Base-by-base conservation (phyloP, 2,113 vertebrate species). In the Aegithalos caudatus region DNA sequence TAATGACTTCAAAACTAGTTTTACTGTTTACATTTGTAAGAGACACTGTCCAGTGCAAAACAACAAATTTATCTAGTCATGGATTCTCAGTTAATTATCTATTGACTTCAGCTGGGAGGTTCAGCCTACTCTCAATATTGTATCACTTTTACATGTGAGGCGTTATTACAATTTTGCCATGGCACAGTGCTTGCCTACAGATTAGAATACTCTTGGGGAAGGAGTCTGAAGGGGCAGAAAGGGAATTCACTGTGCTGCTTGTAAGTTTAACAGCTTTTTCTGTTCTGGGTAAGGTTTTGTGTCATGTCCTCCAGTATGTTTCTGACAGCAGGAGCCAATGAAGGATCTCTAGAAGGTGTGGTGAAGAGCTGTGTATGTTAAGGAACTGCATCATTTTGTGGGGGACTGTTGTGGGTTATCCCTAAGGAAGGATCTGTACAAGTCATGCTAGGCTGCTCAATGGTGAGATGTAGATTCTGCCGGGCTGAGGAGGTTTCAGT, bases 381-480 rank as follows among this genome's bases (percentile, higher is more conserved):
- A 70, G 6, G 19, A 76, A 6, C 24, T 4, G 1, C 23, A 4
- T 66, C 74, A 23, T 67, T 92, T 86, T 76, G 35, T 67, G 54
- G 9, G 5, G 24, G 14, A n/a, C 54, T 66, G 11, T 2, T 4
- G 17, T 37, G 28, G 12, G 6, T 58, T 90, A 12, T 57, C 29
- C 23, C 5, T 45, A 53, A 70, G 21, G 40, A 60, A 56, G 22
- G 64, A 37, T 37, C 25, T 42, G 38, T 57, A 8, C 7, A 12
- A 35, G 23, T 62, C 40, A 38, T 0, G 0, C 28, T 23, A 33
- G 23, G 14, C 8, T 72, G 28, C n/a, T 42, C 31, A 53, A 0
- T 9, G 10, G 14, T 71, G 73, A 88, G 47, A 8, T 24, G 27
- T 1, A 57, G 29, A 64, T 45, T 50, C 37, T 38, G 2, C 23